phyloP scores from a whole-genome alignment of 2,113 vertebrate genomes.

The Centropus bengalensis region DNA sequence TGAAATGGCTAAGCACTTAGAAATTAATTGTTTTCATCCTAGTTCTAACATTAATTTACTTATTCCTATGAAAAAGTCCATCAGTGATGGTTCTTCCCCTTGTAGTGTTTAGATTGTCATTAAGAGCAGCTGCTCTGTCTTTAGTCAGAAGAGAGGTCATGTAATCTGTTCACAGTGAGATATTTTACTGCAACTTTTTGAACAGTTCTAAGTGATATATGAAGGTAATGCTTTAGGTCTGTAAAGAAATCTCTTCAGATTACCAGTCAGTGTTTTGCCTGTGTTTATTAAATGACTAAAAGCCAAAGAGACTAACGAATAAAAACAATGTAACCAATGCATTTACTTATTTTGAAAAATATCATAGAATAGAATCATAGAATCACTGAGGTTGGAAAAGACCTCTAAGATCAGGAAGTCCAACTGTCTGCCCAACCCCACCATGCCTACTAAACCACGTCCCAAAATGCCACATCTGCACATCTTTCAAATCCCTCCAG shows the following conservation, averaged over 20 bases:
- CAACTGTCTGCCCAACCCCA: no score
- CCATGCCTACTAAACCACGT: no score
- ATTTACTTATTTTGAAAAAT: background rate
- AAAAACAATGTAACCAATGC: background rate
- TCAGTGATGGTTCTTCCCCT: background rate
- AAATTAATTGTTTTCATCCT: background rate
- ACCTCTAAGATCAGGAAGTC: no score
- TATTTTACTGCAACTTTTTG: background rate
- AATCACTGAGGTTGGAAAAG: no score
- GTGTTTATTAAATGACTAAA: background rate
- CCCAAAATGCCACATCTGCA: no score
- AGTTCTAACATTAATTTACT: background rate
- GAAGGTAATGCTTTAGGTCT: background rate
- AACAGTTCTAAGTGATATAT: background rate
- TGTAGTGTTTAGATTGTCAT: background rate
- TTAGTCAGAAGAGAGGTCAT: background rate
- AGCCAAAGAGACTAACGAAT: background rate
- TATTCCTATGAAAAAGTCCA: background rate
- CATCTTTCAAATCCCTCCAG: no score
- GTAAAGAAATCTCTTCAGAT: background rate
- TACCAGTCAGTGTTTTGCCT: background rate
- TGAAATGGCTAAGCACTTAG: background rate
- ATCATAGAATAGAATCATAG: no score
- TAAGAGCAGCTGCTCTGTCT: background rate
- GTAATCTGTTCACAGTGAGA: background rate